These are phyloP conservation scores for Phoeniculus purpureus DNA, from an alignment of 2,797 vertebrate genomes.

Conservation along the genomic window DNA sequence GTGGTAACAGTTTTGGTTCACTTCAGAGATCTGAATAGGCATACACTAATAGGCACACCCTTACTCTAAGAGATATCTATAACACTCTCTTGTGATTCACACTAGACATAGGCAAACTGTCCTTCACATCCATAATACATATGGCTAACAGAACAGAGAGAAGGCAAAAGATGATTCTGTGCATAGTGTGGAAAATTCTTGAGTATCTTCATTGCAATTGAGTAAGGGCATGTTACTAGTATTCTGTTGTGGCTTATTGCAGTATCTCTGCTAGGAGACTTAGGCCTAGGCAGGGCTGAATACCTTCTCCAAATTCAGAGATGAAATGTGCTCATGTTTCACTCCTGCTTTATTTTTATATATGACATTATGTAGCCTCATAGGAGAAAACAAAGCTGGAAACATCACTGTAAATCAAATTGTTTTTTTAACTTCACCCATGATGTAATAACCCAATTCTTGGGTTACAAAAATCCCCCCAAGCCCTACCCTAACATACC, in stretches of 20 bases:
- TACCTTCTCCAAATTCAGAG: conserved; percentile 7
- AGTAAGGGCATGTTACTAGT: background rate
- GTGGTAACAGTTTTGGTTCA: background rate
- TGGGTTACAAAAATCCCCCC: too few species aligned
- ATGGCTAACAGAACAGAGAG: background rate
- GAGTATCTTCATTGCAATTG: background rate
- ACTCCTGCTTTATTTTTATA: conserved; percentile 16
- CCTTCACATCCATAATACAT: background rate
- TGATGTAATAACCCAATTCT: background rate
- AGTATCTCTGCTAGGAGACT: background rate
- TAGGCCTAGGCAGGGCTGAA: background rate
- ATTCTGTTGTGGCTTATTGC: background rate
- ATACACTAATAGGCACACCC: background rate
- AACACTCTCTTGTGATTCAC: background rate
- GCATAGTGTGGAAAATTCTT: background rate
- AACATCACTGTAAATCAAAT: background rate
- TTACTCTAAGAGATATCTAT: background rate
- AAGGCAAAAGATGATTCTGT: background rate
- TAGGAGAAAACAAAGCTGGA: background rate
- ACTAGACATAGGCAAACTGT: background rate
- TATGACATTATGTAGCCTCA: background rate
- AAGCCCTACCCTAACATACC: background rate
- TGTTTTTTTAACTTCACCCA: background rate
- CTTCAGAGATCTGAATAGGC: background rate
- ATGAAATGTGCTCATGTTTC: background rate